These are phyloP conservation scores for Amblyopsis rosae DNA, from an alignment of 2,113 vertebrate genomes.

Conservation along the genomic window DNA sequence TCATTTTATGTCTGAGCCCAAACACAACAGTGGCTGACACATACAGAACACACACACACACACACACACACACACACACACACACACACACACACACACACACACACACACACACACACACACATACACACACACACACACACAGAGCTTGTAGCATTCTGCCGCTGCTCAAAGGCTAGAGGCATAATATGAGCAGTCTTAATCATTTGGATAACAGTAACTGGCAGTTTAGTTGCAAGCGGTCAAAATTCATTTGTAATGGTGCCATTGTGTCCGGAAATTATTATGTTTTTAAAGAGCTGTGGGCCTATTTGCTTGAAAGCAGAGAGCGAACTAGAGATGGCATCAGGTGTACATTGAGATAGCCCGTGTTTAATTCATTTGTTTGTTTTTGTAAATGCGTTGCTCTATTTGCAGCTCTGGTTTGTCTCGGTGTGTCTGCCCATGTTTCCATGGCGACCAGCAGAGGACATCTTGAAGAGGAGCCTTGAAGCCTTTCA, in stretches of 20 bases:
- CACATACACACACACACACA: neutral
- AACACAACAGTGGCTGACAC: slow-evolving; percentile 8
- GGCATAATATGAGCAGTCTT: slow-evolving; percentile 5
- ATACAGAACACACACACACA: neutral
- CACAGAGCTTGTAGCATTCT: neutral
- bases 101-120: neutral
- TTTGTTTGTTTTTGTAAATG: neutral
- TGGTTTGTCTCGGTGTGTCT: slow-evolving; percentile 32
- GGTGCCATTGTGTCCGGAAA: slow-evolving; percentile 31
- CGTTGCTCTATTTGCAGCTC: slow-evolving; percentile 41
- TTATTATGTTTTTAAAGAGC: slow-evolving; percentile 17
- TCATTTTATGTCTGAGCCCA: slow-evolving; percentile 14
- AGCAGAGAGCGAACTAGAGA: slow-evolving; percentile 16
- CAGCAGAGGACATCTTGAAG: slow-evolving; percentile 57
- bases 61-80: too few species aligned
- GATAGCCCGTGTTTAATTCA: slow-evolving; percentile 15
- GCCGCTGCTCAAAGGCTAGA: neutral
- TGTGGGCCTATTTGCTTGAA: neutral
- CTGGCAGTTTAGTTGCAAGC: slow-evolving; percentile 16
- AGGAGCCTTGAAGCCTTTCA: slow-evolving; percentile 9
- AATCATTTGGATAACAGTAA: slow-evolving; percentile 26
- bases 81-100: slow-evolving; percentile 1
- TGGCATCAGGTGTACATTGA: slow-evolving; percentile 39
- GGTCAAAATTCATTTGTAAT: slow-evolving; percentile 17
- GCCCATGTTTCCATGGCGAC: slow-evolving; percentile 68